Evolutionary conservation across 2,113 vertebrate genomes (phyloP).

Genomic region (Vireo altiloquus): DNA sequence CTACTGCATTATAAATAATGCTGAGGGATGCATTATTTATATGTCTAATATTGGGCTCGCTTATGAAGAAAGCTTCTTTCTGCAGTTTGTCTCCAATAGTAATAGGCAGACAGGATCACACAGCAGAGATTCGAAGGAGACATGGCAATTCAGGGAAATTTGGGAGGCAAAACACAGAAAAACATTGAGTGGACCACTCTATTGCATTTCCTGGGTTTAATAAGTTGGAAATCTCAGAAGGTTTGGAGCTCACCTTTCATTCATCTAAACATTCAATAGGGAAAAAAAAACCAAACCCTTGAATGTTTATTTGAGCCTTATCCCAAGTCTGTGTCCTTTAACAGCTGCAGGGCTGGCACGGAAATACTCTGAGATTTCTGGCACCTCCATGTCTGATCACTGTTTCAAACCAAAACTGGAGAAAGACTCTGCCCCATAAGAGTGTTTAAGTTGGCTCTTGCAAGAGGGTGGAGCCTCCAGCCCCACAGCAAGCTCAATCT

Average conservation of each 20-base stretch:
- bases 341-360: constrained; percentile 38
- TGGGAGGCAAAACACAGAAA: neutral
- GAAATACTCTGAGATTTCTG: constrained; percentile 33
- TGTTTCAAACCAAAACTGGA: neutral
- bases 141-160: neutral
- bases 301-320: constrained; percentile 32
- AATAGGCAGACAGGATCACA: neutral
- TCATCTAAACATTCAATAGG: constrained; percentile 14
- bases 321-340: constrained; percentile 27
- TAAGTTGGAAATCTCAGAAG: neutral
- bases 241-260: constrained; percentile 36
- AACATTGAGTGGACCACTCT: neutral
- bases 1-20: constrained; percentile 77
- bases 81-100: neutral
- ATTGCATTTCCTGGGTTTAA: neutral
- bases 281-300: neutral
- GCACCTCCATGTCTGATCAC: constrained; percentile 33
- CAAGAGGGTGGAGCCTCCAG: neutral
- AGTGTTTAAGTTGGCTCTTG: constrained; percentile 16
- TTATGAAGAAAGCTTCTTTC: constrained; percentile 69
- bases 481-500: neutral
- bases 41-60: constrained; percentile 74
- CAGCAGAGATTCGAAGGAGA: neutral
- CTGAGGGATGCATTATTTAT: constrained; percentile 80
- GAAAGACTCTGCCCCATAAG: neutral